Base-by-base conservation (phyloP, 1,140 invertebrate species). In the Drosophila mauritiana region DNA sequence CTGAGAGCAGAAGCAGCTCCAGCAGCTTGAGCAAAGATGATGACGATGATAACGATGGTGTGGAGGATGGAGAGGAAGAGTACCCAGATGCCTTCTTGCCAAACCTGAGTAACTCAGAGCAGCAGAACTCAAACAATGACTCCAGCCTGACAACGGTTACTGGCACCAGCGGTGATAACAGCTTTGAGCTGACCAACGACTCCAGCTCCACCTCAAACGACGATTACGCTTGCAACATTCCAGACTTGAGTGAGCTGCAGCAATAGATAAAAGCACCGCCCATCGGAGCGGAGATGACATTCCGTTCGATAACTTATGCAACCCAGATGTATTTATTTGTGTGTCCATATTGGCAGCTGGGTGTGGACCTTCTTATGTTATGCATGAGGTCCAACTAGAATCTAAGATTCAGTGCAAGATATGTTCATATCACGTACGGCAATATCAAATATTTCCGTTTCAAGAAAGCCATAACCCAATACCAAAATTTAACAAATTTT, bases 71-170 rank as follows among this genome's bases (percentile, higher is more conserved):
- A 8, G 77, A 79, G 3, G 65, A 61, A 8, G 77, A 79, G 2
- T 78, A 72, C 36, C 64, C 57, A 3, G 89, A 91, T 56, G 64
- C 64, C 10, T 91, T 78, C 7, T 43, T 91, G 57, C 90, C 74
- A 31, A 90, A 91, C 42, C 40, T 92, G 11, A 92, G 91, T 53
- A 80, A 80, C 27, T 86, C 80, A 2, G 90, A 91, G 12, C 80
- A 78, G 31, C 80, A 78, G 1, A 86, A 76, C 17, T 92, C 90
- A 4, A 89, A 91, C 51, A 92, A 92, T 62, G 91, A 92, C 55
- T 92, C 91, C 25, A 92, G 91, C 48, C 63, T 92, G 54, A 92
- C 91, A 10, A 92, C 83, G 15, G 91, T 92, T 10, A 92, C 91
- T 5, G 83, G 80, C 1, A 92, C 91, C n/a, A 92, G 91, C 65